A percentile compares a stretch with the other conserved stretches of the same genome.
These are phyloP conservation scores for Taurulus bubalis DNA, from an alignment of 2,113 vertebrate species.

Conservation along the genomic window DNA sequence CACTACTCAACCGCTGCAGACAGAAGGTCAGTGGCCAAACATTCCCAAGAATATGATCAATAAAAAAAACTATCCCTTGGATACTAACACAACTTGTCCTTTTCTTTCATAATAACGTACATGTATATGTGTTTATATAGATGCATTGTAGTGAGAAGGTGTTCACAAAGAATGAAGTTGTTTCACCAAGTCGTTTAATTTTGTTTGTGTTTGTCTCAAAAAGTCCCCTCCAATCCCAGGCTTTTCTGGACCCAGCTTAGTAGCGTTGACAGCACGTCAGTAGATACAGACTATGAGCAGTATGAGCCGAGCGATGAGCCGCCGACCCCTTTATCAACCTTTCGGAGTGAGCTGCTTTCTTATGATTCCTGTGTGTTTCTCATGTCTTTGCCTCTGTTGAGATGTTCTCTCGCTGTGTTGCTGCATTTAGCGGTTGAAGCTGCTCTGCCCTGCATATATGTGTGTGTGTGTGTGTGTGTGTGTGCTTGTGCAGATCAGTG, in stretches of 20 bases:
- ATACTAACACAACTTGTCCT: not conserved
- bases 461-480: not conserved
- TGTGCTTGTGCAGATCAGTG: not conserved
- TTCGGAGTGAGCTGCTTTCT: constrained; percentile 75
- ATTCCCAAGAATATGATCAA: not conserved
- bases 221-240: constrained; percentile 50
- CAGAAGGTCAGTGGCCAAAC: constrained; percentile 54
- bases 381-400: not conserved
- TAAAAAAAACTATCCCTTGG: not conserved
- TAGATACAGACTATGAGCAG: constrained; percentile 78
- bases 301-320: constrained; percentile 56
- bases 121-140: not conserved
- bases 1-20: constrained; percentile 13
- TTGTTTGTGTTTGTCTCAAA: constrained; percentile 51
- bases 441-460: constrained; percentile 2
- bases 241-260: constrained; percentile 74
- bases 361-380: constrained; percentile 20
- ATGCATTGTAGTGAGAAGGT: not conserved
- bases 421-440: constrained; percentile 37
- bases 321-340: constrained; percentile 73
- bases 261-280: constrained; percentile 69
- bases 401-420: constrained; percentile 1
- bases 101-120: constrained; percentile 27
- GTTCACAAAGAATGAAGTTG: not conserved
- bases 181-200: not conserved